Evolutionary conservation across 1,140 invertebrate genomes (phyloP), one percentile per base, ranked within the genome.

Genomic region (Trichomalopsis sarcophagae): DNA sequence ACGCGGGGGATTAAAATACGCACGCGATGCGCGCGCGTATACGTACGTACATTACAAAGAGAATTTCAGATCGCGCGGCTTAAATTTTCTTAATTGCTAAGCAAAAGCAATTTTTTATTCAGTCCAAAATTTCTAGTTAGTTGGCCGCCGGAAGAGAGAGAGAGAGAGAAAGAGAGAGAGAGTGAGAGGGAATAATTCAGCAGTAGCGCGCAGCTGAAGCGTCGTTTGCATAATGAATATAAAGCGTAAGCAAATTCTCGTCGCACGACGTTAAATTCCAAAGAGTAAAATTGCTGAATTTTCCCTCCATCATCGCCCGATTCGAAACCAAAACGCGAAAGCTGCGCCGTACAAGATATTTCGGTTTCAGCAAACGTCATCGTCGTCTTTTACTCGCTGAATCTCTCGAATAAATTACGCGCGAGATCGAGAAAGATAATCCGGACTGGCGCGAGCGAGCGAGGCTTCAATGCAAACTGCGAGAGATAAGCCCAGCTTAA

Each of bases 391-490:
- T 68, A 44, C 9, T 73, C n/a, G 4, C 40, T 71, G 55, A 47
- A 74, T 80, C 50, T 69, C 71, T 69, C 71, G 78, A 85, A 85
- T 85, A 81, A 81, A 85, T 81, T 85, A 85, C 30, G 71, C 78
- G 71, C 73, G 73, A 75, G 84, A 85, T 85, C 78, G 84, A 81
- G 84, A 85, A 85, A 85, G 78, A 85, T 85, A 85, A 85, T 84
- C 68, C 83, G 9, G 21, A 62, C 55, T 62, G 17, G 68, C 66
- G 21, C 66, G 66, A 17, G 68, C 66, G 21, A 11, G 66, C 66
- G 30, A 44, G 50, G 77, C 77, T 84, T 84, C 78, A 85, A 85
- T 81, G 84, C 78, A 85, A 81, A 85, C 69, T 75, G 84, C 78
- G 33, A 81, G 84, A 85, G 84, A 85, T 85, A 81, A 85, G 78